Conservation (phyloP, 2,888 invertebrate species). For the Xestia rhomboidea region DNA sequence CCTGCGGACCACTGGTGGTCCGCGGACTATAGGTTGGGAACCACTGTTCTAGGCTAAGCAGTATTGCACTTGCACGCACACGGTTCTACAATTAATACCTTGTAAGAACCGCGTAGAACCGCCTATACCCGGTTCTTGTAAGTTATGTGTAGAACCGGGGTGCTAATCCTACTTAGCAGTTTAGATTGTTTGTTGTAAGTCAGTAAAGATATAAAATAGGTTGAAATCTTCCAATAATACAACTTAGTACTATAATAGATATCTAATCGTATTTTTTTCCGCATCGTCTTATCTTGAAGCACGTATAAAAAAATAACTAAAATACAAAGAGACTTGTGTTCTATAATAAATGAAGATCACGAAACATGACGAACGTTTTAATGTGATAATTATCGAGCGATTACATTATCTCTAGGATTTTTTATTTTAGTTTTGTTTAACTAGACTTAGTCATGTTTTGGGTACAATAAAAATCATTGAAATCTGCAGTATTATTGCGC, state of each 20-base stretch:
- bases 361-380: constrained; percentile 25
- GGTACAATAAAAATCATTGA: neutral
- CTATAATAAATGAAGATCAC: constrained; percentile 41
- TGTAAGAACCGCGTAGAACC: too few species aligned
- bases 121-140: too few species aligned
- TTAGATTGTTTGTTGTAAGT: neutral
- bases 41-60: too few species aligned
- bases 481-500: constrained; percentile 11
- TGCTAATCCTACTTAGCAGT: neutral
- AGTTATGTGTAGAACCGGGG: too few species aligned
- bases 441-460: constrained; percentile 13
- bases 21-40: too few species aligned
- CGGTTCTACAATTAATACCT: too few species aligned
- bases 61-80: too few species aligned
- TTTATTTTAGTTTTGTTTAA: constrained; percentile 40
- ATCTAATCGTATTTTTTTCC: neutral
- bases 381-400: constrained; percentile 44
- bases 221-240: neutral
- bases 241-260: neutral
- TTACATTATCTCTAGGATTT: constrained; percentile 38
- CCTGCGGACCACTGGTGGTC: too few species aligned
- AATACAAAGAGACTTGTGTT: constrained; percentile 17
- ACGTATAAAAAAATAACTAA: neutral
- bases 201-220: neutral
- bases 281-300: constrained; percentile 11